Evolutionary conservation across 2,888 invertebrate species (phyloP), one percentile per base, ranked within the genome.

Genomic region (Antheraea assamensis): DNA sequence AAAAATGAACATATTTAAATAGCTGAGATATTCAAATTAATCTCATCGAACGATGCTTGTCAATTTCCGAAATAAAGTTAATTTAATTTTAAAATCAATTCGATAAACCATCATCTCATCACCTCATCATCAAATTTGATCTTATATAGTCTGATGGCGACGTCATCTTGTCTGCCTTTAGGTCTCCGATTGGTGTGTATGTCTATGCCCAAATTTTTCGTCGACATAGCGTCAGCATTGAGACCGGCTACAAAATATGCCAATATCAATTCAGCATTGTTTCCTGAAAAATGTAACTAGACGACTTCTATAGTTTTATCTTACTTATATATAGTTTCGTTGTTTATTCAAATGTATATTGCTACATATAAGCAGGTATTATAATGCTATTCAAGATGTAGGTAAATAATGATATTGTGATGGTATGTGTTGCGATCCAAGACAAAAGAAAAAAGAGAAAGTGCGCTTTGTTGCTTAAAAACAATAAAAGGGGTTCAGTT

Each of bases 161-260:
- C 47, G 35, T 72, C 72, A 24, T 72, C 72, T 35, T 27, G 47
- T 19, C 3, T 10, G n/a, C 21, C 30, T 17, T 55, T 55, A 24
- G 72, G 66, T n/a, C 72, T 68, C 72, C 72, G 70, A 19, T 66
- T 66, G 19, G 66, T 31, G 17, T 66, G 30, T 31, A 66, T 31
- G 21, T 66, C 66, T 31, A 66, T 66, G 66, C n/a, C 31, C 19
- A 66, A 31, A 30, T 30, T 31, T 66, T 66, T 1, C 66, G 17
- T 31, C 1, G 17, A 31, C 24, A 58, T 24, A 7, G 27, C 0
- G 17, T 66, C 66, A 31, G 31, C 66, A 15, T 66, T 66, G 7
- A 31, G 31, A 30, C 30, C 66, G 19, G 13, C 66, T 5, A 21
- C 31, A 17, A 66, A n/a, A 7, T 19, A 30, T 30, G 31, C 66